Conservation (phyloP, 2,888 invertebrate genomes). For the Lochmaea capreae region DNA sequence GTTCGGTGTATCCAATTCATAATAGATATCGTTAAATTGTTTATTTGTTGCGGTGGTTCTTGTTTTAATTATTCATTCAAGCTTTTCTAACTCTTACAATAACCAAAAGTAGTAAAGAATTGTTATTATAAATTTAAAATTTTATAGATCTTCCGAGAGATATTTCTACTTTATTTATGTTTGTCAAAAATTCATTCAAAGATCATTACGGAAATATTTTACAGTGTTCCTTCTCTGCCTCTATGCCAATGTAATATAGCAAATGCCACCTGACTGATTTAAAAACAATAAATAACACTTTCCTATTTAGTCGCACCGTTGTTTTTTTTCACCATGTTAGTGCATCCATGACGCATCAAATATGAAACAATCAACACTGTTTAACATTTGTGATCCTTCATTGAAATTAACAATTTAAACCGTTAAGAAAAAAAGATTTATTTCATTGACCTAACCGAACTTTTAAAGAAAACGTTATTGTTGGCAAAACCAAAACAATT, state of each 20-base stretch:
- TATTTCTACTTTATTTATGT: too few relatives aligned
- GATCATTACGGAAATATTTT: too few relatives aligned
- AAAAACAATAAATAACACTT: background rate
- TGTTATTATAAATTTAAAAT: too few relatives aligned
- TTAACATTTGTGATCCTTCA: slow-evolving; percentile 24
- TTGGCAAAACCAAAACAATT: background rate
- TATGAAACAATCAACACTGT: slow-evolving; percentile 15
- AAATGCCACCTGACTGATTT: background rate
- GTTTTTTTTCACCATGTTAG: background rate
- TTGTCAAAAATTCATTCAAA: too few relatives aligned
- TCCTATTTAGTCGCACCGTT: background rate
- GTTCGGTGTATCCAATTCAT: background rate
- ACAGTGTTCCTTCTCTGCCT: too few relatives aligned
- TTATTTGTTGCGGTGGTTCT: too few relatives aligned
- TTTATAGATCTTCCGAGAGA: too few relatives aligned
- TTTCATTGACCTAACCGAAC: slow-evolving; percentile 14
- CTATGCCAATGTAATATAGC: too few relatives aligned
- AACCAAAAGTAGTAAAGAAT: too few relatives aligned
- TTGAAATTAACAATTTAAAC: slow-evolving; percentile 15
- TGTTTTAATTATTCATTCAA: too few relatives aligned
- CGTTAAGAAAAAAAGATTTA: background rate
- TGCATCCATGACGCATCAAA: slow-evolving; percentile 12
- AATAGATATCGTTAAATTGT: too few relatives aligned
- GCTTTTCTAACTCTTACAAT: too few relatives aligned
- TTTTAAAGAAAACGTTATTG: slow-evolving; percentile 2